Conservation (phyloP, 2,113 vertebrate genomes). For the Accipiter virgatus region DNA sequence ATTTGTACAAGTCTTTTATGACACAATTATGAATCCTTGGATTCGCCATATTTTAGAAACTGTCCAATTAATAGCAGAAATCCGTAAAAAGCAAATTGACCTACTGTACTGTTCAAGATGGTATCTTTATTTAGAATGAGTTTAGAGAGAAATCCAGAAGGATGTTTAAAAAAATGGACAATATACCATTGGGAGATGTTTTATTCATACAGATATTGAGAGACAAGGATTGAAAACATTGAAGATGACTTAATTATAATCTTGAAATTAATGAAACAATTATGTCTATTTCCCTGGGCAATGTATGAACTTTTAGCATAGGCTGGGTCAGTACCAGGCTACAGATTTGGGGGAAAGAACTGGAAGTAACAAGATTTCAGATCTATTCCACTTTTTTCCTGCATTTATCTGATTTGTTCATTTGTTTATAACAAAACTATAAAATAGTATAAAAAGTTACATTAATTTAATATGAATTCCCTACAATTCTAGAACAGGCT, state of each 20-base stretch:
- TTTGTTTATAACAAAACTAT: background rate
- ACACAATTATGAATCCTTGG: conserved; percentile 31
- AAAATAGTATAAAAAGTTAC: fast-evolving
- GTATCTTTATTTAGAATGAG: conserved; percentile 42
- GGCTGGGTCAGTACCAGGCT: background rate
- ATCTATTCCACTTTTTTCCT: background rate
- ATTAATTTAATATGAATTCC: fast-evolving
- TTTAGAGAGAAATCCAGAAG: conserved; percentile 15
- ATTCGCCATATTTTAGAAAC: conserved; percentile 13
- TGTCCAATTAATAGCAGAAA: conserved; percentile 30
- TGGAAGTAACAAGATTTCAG: background rate
- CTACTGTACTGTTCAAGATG: background rate
- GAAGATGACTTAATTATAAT: conserved; percentile 5
- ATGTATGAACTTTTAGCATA: conserved; percentile 7
- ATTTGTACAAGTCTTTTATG: conserved; percentile 46
- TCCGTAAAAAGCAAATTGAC: conserved; percentile 39
- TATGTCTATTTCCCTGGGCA: background rate
- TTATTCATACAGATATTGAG: conserved; percentile 39
- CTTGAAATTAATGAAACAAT: conserved; percentile 36
- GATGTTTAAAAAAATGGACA: conserved; percentile 3
- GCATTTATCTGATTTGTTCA: background rate
- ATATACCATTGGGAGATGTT: conserved; percentile 34
- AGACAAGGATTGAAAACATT: background rate
- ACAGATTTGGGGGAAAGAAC: background rate
- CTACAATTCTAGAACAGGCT: background rate